These are phyloP conservation scores for Teleiodes luculella DNA, from an alignment of 2,888 invertebrate species.

Conservation along the genomic window DNA sequence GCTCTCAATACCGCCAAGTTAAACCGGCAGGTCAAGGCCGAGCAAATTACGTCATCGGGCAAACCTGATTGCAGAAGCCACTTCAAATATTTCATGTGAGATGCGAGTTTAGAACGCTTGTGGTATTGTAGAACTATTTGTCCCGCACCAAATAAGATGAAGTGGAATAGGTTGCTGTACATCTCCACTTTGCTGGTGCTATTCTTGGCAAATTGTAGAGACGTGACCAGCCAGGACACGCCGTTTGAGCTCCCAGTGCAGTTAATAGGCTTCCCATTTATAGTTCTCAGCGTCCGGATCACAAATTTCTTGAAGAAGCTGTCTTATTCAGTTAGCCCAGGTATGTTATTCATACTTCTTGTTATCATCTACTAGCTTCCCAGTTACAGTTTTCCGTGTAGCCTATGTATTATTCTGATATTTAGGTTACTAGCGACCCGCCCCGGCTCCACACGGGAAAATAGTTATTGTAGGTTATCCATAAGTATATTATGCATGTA, in stretches of 20 bases:
- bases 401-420: no score
- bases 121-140: slow-evolving; percentile 8
- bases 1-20: no score
- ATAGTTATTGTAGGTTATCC: no score
- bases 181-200: slow-evolving; percentile 22
- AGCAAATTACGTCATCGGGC: background rate
- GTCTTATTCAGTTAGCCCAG: slow-evolving; percentile 88
- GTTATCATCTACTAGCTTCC: background rate
- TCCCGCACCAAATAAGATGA: slow-evolving; percentile 19
- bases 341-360: slow-evolving; percentile 70
- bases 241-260: slow-evolving; percentile 90
- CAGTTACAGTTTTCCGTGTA: background rate
- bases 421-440: no score
- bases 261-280: slow-evolving; percentile 89
- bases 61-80: slow-evolving; percentile 10
- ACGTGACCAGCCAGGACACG: slow-evolving; percentile 57
- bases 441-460: no score
- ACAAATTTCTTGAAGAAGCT: slow-evolving; percentile 91
- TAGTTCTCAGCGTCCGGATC: slow-evolving; percentile 86
- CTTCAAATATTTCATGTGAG: slow-evolving; percentile 6
- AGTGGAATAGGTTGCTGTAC: slow-evolving; percentile 17
- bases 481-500: no score
- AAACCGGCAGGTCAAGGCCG: background rate
- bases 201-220: slow-evolving; percentile 24
- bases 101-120: slow-evolving; percentile 20